Evolutionary conservation across 1,140 invertebrate species (phyloP), one percentile per base, ranked within the genome.

Genomic region (Neelides sp.): DNA sequence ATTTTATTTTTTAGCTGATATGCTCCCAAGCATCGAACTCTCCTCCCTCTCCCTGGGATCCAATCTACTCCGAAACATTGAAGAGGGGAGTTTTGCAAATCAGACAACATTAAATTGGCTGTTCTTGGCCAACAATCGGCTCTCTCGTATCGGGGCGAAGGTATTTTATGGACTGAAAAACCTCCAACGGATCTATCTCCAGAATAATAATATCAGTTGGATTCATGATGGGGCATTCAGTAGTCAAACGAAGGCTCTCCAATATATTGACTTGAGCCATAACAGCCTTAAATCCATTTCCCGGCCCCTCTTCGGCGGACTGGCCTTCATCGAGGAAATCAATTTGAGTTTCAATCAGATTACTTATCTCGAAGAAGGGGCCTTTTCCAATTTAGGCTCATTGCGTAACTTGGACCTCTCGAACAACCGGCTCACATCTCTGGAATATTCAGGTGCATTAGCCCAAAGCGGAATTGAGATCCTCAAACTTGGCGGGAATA

Each of bases 1-100:
- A 13, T 79, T 82, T 26, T 78, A n/a, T n/a, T n/a, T n/a, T n/a
- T n/a, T n/a, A n/a, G n/a, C 87, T 66, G 91, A 91, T 65, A 77
- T 79, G 61, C 67, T 90, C 37, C 78, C 74, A n/a, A 71, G 76
- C 48, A 67, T 90, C 19, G 79, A 81, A 45, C 72, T 75, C 5
- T 74, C 77, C 5, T 73, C 83, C 43, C 69, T 90, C 2, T 87
- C 87, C 68, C 66, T 91, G 47, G 85, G 79, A 44, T 82, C 90
- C 61, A 91, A 91, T 68, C 77, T 75, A 12, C 85, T 90, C 58
- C 72, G 76, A 5, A 71, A 73, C 39, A 88, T 91, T 58, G 83
- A 89, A 64, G 78, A 83, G 62, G 77, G 75, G 20, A 78, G 84
- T 10, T 91, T 90, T 64, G 73, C 74, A 56, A 75, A 78, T 3